Evolutionary conservation across 1,140 invertebrate genomes (phyloP).

Genomic region (Drosophila punjabiensis): DNA sequence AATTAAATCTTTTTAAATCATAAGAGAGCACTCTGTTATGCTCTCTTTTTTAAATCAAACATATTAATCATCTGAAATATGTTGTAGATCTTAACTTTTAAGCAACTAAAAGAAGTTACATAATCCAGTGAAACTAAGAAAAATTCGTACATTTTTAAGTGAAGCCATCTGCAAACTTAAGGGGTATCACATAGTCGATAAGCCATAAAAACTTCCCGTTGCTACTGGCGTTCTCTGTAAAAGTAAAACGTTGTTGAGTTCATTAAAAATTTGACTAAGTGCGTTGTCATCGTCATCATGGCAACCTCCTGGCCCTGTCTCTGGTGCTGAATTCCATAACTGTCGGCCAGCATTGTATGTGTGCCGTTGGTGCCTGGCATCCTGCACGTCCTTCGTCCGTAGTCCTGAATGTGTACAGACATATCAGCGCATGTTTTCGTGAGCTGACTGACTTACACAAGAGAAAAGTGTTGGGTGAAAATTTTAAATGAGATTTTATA

Average conservation of each 20-base stretch:
- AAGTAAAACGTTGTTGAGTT: conserved; percentile 81
- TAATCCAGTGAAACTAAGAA: no score
- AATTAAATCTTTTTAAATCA: not conserved
- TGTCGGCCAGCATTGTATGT: conserved; percentile 18
- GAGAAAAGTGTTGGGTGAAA: not conserved
- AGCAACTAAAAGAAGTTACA: no score
- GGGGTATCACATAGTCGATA: not conserved
- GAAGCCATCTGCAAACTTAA: not conserved
- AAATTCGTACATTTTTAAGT: not conserved
- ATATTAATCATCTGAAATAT: not conserved
- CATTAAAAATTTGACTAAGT: conserved; percentile 81
- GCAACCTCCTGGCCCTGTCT: conserved; percentile 44
- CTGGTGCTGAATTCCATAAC: conserved; percentile 37
- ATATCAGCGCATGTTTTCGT: conserved; percentile 15
- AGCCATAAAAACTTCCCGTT: not conserved
- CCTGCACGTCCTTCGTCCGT: conserved; percentile 52
- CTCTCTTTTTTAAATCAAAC: not conserved
- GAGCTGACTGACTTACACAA: conserved; percentile 3
- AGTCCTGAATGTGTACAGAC: conserved; percentile 17
- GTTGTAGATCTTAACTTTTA: not conserved
- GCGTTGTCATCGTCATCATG: conserved; percentile 73
- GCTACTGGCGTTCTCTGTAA: conserved; percentile 47
- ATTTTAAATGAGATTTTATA: no score
- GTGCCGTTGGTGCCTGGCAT: conserved; percentile 23
- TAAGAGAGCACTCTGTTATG: not conserved